Base-by-base conservation (phyloP, 1,140 invertebrate genomes). In the Glomeris maerens region DNA sequence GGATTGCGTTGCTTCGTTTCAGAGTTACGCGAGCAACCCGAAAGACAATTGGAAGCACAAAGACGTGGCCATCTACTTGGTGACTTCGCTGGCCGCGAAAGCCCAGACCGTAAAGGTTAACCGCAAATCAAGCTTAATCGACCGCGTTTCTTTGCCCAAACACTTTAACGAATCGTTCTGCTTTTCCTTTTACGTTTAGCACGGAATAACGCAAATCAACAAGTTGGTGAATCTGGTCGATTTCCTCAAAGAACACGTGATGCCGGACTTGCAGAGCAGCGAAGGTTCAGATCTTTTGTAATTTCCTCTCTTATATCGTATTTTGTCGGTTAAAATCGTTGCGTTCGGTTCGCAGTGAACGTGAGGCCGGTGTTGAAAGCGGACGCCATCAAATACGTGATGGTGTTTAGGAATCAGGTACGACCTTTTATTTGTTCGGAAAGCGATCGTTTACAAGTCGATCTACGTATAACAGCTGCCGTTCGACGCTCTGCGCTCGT, bases 1-100 rank as follows among this genome's bases (percentile, higher is more conserved):
- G 17, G 41, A 25, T 36, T 36, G 17, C 17, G 17, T 36, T 36
- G 10, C 17, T 36, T 36, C 17, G 17, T 57, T 63, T 25, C 61
- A 91, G 79, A 75, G 82, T 59, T 96, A 93, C 68, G 67, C 69
- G 2, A 70, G 79, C 63, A 81, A 88, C 66, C 78, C 86, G 22
- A 57, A 65, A 20, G 58, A 75, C 61, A 80, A 88, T 66, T 98
- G 94, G 93, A 79, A 83, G 45, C 81, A 80, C 54, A 98, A 98
- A 68, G 93, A 98, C 71, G 84, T 88, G 31, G 94, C 93, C 0
- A 78, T 97, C 49, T 98, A 92, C 73, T 73, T 98, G 50, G 89
- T 98, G 44, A 95, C 90, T 23, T 93, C 92, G 5, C 75, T 97
- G 52, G 88, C 87, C 23, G 80, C 85, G 2, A 85, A 87, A 62